A percentile compares a stretch with the other conserved stretches of the same genome.
phyloP scores from a whole-genome alignment of 2,888 invertebrate genomes.

The Carcina quercana region DNA sequence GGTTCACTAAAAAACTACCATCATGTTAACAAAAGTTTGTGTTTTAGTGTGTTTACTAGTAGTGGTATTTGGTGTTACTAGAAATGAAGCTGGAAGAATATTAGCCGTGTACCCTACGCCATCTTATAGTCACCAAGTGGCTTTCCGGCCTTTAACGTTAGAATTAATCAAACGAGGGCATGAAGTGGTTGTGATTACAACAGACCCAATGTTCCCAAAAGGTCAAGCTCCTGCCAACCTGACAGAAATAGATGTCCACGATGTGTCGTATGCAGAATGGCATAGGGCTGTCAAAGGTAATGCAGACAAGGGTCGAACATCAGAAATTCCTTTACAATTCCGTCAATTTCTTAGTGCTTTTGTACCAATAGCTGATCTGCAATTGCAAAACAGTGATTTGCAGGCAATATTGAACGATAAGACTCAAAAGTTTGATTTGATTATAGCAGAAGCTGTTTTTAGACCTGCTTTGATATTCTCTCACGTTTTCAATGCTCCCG shows the following conservation, averaged over 20 bases:
- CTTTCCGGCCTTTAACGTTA: slow-evolving; percentile 42
- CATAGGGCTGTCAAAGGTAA: slow-evolving; percentile 10
- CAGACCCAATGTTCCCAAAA: slow-evolving; percentile 42
- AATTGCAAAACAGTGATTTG: slow-evolving; percentile 21
- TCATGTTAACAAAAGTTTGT: too few relatives aligned
- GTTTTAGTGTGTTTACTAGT: too few relatives aligned
- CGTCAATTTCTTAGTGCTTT: slow-evolving; percentile 5
- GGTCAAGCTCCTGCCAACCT: slow-evolving; percentile 35
- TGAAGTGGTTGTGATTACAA: slow-evolving; percentile 48
- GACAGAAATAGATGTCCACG: slow-evolving; percentile 48
- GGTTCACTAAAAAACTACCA: too few relatives aligned
- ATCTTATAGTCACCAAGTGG: slow-evolving; percentile 59
- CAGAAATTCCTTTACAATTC: slow-evolving; percentile 14
- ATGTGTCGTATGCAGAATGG: slow-evolving; percentile 29
- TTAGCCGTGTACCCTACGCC: slow-evolving; percentile 41
- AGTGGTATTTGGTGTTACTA: too few relatives aligned
- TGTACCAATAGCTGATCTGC: slow-evolving; percentile 5
- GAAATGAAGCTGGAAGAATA: slow-evolving; percentile 22
- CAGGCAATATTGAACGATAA: slow-evolving; percentile 21
- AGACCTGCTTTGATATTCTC: slow-evolving; percentile 20
- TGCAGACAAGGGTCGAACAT: slow-evolving; percentile 12
- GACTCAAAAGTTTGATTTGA: slow-evolving; percentile 27
- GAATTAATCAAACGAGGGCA: slow-evolving; percentile 55
- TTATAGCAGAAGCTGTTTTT: slow-evolving; percentile 29
- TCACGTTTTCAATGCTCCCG: slow-evolving; percentile 31